Conservation (phyloP, 1,140 invertebrate species). For the Zaprionus gabonicus region DNA sequence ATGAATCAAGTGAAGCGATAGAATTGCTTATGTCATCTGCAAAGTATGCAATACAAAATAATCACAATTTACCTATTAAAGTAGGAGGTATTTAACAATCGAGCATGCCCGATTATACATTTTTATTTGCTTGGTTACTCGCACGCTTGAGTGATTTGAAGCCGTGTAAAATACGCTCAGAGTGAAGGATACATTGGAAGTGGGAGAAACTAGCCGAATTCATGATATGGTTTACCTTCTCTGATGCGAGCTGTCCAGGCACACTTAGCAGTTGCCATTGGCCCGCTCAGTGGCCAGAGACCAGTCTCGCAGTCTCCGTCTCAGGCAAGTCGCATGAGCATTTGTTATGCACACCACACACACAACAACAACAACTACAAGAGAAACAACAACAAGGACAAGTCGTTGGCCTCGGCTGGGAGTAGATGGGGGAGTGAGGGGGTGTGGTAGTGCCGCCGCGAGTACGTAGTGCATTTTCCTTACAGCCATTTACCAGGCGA, state of each 20-base stretch:
- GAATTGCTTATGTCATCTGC: too few species aligned
- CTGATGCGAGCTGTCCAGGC: slow-evolving; percentile 67
- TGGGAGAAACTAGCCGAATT: slow-evolving; percentile 53
- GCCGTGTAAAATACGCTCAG: slow-evolving; percentile 1
- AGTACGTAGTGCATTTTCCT: slow-evolving; percentile 69
- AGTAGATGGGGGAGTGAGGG: not conserved
- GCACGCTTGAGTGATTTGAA: slow-evolving; percentile 9
- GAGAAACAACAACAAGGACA: slow-evolving; percentile 2
- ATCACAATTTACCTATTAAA: too few species aligned
- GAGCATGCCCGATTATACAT: not conserved
- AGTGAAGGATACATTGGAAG: not conserved
- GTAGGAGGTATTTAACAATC: too few species aligned
- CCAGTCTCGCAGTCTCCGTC: not conserved
- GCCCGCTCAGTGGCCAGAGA: not conserved
- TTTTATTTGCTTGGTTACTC: too few species aligned
- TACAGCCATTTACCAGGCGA: slow-evolving; percentile 82
- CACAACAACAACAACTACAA: slow-evolving; percentile 13
- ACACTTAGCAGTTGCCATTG: slow-evolving; percentile 58
- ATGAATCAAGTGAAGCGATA: too few species aligned
- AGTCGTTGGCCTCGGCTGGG: slow-evolving; percentile 35
- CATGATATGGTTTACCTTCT: slow-evolving; percentile 76
- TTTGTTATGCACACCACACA: slow-evolving; percentile 66
- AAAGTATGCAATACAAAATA: too few species aligned
- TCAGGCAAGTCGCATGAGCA: slow-evolving; percentile 67
- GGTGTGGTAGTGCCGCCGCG: slow-evolving; percentile 3